Evolutionary conservation across 2,797 vertebrate genomes (phyloP).

Genomic region (Potorous gilbertii): DNA sequence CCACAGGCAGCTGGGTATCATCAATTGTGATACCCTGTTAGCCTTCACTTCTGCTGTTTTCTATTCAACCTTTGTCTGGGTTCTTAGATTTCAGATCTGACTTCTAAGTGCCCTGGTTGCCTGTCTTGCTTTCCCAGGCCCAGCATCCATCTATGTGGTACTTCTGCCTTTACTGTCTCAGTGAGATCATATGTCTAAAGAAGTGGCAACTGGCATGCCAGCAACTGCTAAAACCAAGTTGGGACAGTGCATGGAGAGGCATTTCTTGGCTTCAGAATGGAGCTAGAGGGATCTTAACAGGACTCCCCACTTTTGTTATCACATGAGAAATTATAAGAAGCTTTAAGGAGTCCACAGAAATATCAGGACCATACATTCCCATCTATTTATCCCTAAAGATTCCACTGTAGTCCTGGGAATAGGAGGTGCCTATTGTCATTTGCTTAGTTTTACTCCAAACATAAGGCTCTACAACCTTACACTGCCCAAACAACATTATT

Average conservation of each 20-base stretch:
- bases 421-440: not conserved
- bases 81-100: not conserved
- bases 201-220: not conserved
- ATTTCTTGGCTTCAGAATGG: not conserved
- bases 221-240: not conserved
- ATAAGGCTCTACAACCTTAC: not conserved
- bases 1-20: not conserved
- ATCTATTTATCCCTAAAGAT: not conserved
- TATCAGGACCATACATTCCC: not conserved
- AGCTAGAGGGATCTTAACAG: not conserved
- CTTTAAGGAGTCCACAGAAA: not conserved
- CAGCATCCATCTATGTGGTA: not conserved
- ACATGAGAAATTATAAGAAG: not conserved
- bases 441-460: not conserved
- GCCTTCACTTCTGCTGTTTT: not conserved
- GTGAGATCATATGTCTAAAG: not conserved
- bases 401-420: not conserved
- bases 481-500: not conserved
- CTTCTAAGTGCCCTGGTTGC: not conserved
- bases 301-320: not conserved
- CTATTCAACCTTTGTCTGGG: not conserved
- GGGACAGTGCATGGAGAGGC: not conserved
- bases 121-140: not conserved
- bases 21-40: not conserved
- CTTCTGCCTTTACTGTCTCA: not conserved